Conservation (phyloP, 2,113 vertebrate species). For the Motacilla tschutschensis region DNA sequence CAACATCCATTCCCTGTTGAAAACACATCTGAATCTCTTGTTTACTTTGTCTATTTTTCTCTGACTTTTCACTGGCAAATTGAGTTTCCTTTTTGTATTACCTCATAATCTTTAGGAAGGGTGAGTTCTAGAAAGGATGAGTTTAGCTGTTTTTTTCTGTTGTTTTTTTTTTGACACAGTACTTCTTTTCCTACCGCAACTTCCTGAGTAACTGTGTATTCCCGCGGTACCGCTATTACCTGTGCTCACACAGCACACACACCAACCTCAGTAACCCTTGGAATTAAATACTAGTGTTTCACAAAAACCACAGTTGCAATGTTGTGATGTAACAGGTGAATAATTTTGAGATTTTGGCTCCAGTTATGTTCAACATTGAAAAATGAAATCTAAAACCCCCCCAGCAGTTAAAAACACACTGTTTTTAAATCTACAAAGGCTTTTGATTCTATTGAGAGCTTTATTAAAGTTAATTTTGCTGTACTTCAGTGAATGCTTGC, state of each 20-base stretch:
- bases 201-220: neutral
- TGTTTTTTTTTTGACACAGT: neutral
- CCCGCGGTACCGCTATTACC: fast-evolving
- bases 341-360: neutral
- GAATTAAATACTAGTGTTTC: neutral
- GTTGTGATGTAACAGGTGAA: neutral
- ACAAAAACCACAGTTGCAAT: neutral
- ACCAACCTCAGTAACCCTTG: neutral
- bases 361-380: neutral
- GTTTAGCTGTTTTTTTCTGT: neutral
- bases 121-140: neutral
- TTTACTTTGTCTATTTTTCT: neutral
- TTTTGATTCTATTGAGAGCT: neutral
- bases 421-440: neutral
- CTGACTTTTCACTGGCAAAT: neutral
- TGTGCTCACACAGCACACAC: fast-evolving
- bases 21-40: neutral
- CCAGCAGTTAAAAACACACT: neutral
- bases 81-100: neutral
- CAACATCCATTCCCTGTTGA: neutral
- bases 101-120: neutral
- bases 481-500: neutral
- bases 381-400: neutral
- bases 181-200: neutral
- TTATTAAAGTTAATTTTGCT: constrained; percentile 20